Base-by-base conservation (phyloP, 2,797 vertebrate genomes). In the Sphaeramia orbicularis region DNA sequence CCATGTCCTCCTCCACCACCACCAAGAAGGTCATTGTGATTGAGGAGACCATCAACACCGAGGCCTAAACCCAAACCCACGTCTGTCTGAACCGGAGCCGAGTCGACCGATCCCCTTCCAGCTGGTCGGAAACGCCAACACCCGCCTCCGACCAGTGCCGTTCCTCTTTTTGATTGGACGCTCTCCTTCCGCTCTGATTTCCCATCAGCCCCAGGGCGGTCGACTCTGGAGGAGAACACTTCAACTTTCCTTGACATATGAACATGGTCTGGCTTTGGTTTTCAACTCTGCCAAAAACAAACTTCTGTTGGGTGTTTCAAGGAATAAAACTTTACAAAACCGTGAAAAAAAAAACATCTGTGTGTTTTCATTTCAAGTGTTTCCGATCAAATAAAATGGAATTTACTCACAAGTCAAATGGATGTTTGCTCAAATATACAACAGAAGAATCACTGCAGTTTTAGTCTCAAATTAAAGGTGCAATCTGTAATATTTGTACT, bases 311-410 rank as follows among this genome's bases (percentile, higher is more conserved):
- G 53, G 3, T 12, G 2, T 27, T 67, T 65, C 35, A 63, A 71
- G 15, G 12, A 83, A 79, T 84, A 88, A 88, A 84, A 56, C 0
- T 21, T 2, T 18, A 45, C 6, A n/a, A 37, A 70, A 41, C 15
- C 16, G 32, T 18, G 11, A 1, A 2, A 5, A 30, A n/a, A 2
- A 37, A 7, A 21, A 2, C n/a, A n/a, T n/a, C n/a, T n/a, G n/a
- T n/a, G n/a, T n/a, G n/a, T 48, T 21, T 47, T 30, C 27, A 30
- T 30, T 30, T 30, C 27, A 30, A 30, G 6, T 30, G 27, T 30
- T 30, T 30, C 3, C 30, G 7, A 7, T 3, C 30, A 7, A 3
- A 4, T 30, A n/a, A n/a, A n/a, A n/a, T n/a, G n/a, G n/a, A n/a
- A n/a, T n/a, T n/a, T n/a, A n/a, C n/a, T n/a, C n/a, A n/a, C n/a